Base-by-base conservation (phyloP, 1,140 invertebrate species). In the Cotesia vestalis region DNA sequence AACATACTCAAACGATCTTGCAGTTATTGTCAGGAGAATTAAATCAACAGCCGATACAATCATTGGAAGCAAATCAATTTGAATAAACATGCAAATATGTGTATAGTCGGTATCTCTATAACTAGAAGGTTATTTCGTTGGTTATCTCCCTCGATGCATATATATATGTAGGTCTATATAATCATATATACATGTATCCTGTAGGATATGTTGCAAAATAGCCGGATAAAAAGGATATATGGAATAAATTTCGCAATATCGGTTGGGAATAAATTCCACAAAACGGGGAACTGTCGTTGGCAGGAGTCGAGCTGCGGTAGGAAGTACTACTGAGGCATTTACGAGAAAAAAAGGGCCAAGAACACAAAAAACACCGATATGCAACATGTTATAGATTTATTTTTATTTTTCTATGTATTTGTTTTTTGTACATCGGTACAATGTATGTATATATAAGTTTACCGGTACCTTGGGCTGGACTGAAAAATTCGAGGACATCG, bases 221-320 rank as follows among this genome's bases (percentile, higher is more conserved):
- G 40, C 9, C 17, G 36, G 55, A 51, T 36, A 71, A 20, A 20
- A 53, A 60, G 68, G 68, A 36, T 46, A 11, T 46, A 64, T 40
- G 27, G 51, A 40, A 52, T 55, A 27, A 17, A 66, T 72, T 72
- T 72, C 27, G 63, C 51, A 72, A 72, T 72, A 72, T 72, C 70
- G 51, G 52, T 66, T 14, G 51, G 53, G 63, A 72, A 72, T 72
- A 72, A 72, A 72, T 72, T 72, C 66, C 57, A 36, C 34, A 9
- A 66, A 71, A 72, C 63, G 53, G 53, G 34, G 40, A 12, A 61
- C 69, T 52, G 66, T 68, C 27, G 35, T 34, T 53, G 69, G 14
- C 63, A 66, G 38, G 14, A 46, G 53, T 57, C 36, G 20, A 35
- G 4, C 34, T 57, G 35, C 34, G 55, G 68, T 40, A 51, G 57